Base-by-base conservation (phyloP, 2,888 invertebrate species). In the Caenorhabditis doughertyi region DNA sequence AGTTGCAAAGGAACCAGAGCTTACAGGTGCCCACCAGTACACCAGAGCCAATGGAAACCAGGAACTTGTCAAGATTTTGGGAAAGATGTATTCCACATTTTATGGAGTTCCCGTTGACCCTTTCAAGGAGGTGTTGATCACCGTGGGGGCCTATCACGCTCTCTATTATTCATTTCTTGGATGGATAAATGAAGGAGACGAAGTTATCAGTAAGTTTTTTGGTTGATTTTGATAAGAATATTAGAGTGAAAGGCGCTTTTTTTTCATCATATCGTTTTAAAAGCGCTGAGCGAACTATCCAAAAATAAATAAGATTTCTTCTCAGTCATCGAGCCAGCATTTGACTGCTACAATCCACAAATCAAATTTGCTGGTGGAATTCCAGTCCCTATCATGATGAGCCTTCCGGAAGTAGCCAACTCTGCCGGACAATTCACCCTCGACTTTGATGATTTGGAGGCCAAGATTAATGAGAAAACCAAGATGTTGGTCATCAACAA, bases 271-370 rank as follows among this genome's bases (percentile, higher is more conserved):
- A 35, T 35, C 9, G 35, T n/a, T 2, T n/a, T n/a, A n/a, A n/a
- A 18, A 21, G 7, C 18, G 21, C 5, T 21, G 1, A 23, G 18
- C 16, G n/a, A n/a, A 0, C 18, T 47, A 62, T 44, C 23, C 1
- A 47, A 7, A 18, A 11, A 60, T 25, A 32, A 32, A 4, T 32
- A 32, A 32, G 9, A 32, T 7, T 7, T 32, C 4, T 49, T 85
- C 87, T 65, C 58, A 90, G 90, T 99, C 27, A 97, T 99, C 85
- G 99, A 99, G 92, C 99, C 99, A 0, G 98, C 95, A 93, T 99
- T 97, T 92, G 99, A 99, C 93, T 98, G 98, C 92, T 99, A 99
- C 91, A 96, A 95, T 87, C 97, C 97, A 0, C 97, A 98, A 96
- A 95, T 97, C 16, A 94, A 94, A 86, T 94, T 95, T 89, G 96